These are phyloP conservation scores for Alethe castanea DNA, from an alignment of 2,113 vertebrate genomes.

Conservation along the genomic window DNA sequence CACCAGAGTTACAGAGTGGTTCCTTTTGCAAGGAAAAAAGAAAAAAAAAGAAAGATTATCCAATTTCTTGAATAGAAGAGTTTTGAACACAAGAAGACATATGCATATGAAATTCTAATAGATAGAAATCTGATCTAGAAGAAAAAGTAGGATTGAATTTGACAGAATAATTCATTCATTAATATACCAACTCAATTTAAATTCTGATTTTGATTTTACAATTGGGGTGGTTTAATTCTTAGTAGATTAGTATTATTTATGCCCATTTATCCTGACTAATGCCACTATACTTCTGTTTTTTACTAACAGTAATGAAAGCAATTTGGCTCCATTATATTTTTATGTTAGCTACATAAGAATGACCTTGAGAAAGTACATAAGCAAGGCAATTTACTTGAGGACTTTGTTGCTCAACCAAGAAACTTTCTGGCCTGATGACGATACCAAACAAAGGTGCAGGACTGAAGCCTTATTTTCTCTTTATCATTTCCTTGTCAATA, in stretches of 20 bases:
- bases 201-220: background rate
- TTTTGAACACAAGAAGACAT: background rate
- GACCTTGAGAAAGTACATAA: background rate
- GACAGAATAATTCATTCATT: background rate
- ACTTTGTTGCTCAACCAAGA: background rate
- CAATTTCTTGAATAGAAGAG: background rate
- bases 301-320: background rate
- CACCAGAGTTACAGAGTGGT: background rate
- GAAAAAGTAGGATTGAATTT: background rate
- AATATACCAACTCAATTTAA: background rate
- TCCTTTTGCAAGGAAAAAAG: background rate
- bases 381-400: background rate
- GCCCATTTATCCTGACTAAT: background rate
- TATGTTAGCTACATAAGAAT: background rate
- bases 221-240: background rate
- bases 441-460: background rate
- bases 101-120: background rate
- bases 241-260: background rate
- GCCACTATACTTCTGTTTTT: background rate
- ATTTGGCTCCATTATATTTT: rapidly evolving
- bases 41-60: background rate
- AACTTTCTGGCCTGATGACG: background rate
- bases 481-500: background rate
- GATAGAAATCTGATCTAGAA: background rate
- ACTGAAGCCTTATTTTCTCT: background rate